A percentile compares a stretch with the other conserved stretches of the same genome.
phyloP scores from a whole-genome alignment of 2,888 invertebrate species.

The Rotaria macrura region DNA sequence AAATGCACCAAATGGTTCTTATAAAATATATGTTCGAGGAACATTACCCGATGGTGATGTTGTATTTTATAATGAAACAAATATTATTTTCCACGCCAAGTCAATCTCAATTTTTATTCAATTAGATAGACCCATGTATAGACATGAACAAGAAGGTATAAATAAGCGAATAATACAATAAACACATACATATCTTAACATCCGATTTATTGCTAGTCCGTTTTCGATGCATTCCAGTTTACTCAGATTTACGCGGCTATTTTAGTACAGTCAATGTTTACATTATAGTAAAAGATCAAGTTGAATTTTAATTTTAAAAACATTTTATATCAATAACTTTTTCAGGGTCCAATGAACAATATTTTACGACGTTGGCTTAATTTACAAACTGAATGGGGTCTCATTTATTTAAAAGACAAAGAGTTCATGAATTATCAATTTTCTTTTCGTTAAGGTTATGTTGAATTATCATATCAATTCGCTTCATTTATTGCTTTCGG shows the following conservation, averaged over 20 bases:
- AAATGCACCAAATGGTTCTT: slow-evolving; percentile 26
- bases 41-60: slow-evolving; percentile 26
- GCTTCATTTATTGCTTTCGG: slow-evolving; percentile 6
- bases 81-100: slow-evolving; percentile 26
- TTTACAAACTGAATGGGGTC: slow-evolving; percentile 29
- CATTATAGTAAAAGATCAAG: slow-evolving; percentile 55
- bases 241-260: slow-evolving; percentile 78
- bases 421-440: not conserved
- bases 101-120: slow-evolving; percentile 31
- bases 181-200: not conserved
- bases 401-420: not conserved
- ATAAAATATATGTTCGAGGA: slow-evolving; percentile 26
- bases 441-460: not conserved
- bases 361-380: slow-evolving; percentile 32
- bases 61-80: slow-evolving; percentile 28
- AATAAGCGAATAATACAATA: not conserved
- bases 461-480: slow-evolving; percentile 5
- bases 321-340: not conserved
- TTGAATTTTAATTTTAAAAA: not conserved
- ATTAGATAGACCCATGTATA: slow-evolving; percentile 29
- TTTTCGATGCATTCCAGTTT: slow-evolving; percentile 81
- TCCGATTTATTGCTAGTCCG: slow-evolving; percentile 50
- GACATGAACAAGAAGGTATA: slow-evolving; percentile 23
- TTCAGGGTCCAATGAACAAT: slow-evolving; percentile 22
- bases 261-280: slow-evolving; percentile 80